Base-by-base conservation (phyloP, 35 echinoderm and acorn worm genomes). In the Hemicentrotus pulcherrimus region DNA sequence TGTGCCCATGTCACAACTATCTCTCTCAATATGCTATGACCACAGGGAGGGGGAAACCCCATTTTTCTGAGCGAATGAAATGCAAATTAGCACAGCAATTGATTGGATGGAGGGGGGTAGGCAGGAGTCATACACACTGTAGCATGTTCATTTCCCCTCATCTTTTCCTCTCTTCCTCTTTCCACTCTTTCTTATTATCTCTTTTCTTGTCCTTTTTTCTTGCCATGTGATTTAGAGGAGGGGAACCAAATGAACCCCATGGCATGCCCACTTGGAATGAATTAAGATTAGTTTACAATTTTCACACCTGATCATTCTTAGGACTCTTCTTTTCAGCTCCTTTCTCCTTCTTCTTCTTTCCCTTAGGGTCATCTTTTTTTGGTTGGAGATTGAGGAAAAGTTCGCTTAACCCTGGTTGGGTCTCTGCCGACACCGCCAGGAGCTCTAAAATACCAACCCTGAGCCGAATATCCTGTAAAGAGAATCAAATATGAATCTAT, bases 321-420 rank as follows among this genome's bases (percentile, higher is more conserved):
- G 78, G 86, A 10, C n/a, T 97, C 95, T 65, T 61, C 46, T 95
- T 78, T 22, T 71, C 32, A 52, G 91, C 91, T 28, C 46, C 47
- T 46, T 60, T 97, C 91, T 65, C 89, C 32, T 86, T 94, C 86
- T 95, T 78, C 31, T 71, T 52, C 78, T 91, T 94, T 14, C 47
- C 32, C 31, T 60, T 85, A 94, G 46, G 41, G 12, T 86, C 31
- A 10, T 96, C 92, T 61, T 96, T 96, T 48, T 96, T 96, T n/a
- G 94, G 47, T 94, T 96, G 88, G 55, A 99, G 88, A 85, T 99
- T 96, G 28, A 99, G 95, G 95, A 99, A 99, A 24, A 99, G 47
- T 93, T 99, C 98, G 46, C 97, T 99, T 0, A 99, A 86, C 32
- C 98, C 98, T 47, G 98, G 98, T 58, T 99, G 98, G 4, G 96